Conservation (phyloP, 1,140 invertebrate species). For the Neotoxoptera formosana region DNA sequence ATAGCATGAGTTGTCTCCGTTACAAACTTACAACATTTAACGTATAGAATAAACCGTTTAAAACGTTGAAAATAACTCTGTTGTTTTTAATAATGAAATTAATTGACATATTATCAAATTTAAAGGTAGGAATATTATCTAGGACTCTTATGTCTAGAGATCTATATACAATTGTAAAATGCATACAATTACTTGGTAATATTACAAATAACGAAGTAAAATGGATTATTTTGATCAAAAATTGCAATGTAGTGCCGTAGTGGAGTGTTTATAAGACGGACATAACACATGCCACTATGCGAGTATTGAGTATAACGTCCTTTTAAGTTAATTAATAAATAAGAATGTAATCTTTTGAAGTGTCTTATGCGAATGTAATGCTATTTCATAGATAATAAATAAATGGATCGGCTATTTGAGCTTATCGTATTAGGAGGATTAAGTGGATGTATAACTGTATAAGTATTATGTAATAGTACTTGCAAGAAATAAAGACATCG, state of each 20-base stretch:
- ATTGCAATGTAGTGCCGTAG: not conserved
- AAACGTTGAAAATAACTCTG: not conserved
- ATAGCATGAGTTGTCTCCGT: not conserved
- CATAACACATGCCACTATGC: not conserved
- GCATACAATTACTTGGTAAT: not conserved
- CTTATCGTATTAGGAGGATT: slow-evolving; percentile 8
- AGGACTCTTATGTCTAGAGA: too few species aligned
- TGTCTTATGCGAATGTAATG: not conserved
- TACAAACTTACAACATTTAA: not conserved
- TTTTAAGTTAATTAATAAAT: slow-evolving; percentile 2
- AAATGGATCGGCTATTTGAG: not conserved
- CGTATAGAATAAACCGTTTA: not conserved
- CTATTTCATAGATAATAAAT: slow-evolving; percentile 1
- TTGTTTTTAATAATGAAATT: not conserved
- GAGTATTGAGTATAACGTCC: not conserved
- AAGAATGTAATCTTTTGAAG: not conserved
- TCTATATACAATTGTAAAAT: too few species aligned
- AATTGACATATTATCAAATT: too few species aligned
- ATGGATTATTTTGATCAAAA: not conserved
- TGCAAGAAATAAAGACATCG: not conserved
- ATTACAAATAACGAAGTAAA: not conserved
- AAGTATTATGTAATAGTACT: not conserved
- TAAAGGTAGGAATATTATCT: too few species aligned
- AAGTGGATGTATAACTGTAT: not conserved
- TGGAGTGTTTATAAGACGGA: not conserved